Base-by-base conservation (phyloP, 64 coral and sea anemone species). In the Dendronephthya gigantea region DNA sequence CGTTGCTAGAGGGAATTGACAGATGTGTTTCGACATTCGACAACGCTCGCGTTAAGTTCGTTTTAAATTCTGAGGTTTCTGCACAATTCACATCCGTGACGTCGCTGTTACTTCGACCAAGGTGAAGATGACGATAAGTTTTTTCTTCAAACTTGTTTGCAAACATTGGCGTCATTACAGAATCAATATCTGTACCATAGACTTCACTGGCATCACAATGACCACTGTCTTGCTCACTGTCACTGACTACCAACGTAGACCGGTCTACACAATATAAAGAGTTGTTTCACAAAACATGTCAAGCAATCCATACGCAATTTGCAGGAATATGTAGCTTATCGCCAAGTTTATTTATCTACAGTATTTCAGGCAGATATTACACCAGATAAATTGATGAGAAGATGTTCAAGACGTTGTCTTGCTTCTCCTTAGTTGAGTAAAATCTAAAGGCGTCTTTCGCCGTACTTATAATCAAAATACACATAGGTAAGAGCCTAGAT, bases 221-320 rank as follows among this genome's bases (percentile, higher is more conserved):
- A 36, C 94, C 94, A 81, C 94, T 96, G 48, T 93, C 94, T 58
- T 27, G 82, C n/a, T 97, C 94, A 34, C 82, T 83, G 25, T 90
- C 87, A 32, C 94, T 86, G 85, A 92, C 87, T 31, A 86, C 28
- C 32, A 84, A 23, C 11, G 62, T 83, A 15, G 72, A 79, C 11
- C 31, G 72, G 37, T 79, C 72, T 79, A 35, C 72, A 79, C 72
- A 79, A 79, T 33, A 79, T 29, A 28, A 79, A 75, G 12, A 27
- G n/a, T n/a, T 62, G 25, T 7, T 62, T 9, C 7, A 16, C 7
- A 16, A 9, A 50, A 50, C 9, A 16, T 52, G 13, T 52, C 50
- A 1, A n/a, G n/a, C n/a, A n/a, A n/a, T n/a, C n/a, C n/a, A n/a
- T n/a, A n/a, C n/a, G n/a, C n/a, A n/a, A n/a, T n/a, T n/a, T n/a